A percentile compares a stretch with the other conserved stretches of the same genome.
phyloP scores from a whole-genome alignment of 2,888 invertebrate species.

The Ligdia adustata region DNA sequence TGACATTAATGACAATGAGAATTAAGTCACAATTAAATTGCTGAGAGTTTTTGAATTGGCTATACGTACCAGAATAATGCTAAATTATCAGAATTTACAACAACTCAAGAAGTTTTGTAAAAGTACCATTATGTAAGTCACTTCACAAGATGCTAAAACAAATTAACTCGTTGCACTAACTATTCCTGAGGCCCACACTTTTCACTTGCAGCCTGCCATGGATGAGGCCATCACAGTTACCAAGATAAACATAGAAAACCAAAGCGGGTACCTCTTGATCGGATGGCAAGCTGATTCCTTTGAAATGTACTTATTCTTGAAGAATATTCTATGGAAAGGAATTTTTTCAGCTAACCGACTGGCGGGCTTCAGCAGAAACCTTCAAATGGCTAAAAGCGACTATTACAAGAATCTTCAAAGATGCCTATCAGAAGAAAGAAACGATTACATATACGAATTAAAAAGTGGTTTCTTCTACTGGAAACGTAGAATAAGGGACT shows the following conservation, averaged over 20 bases:
- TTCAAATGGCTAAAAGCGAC: slow-evolving; percentile 50
- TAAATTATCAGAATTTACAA: no score
- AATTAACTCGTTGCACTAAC: slow-evolving; percentile 3
- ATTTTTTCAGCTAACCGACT: slow-evolving; percentile 61
- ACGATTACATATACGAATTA: slow-evolving; percentile 60
- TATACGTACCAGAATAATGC: no score
- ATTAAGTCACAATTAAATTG: no score
- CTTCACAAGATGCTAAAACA: background rate
- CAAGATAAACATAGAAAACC: slow-evolving; percentile 50
- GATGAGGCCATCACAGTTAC: slow-evolving; percentile 62
- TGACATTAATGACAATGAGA: no score
- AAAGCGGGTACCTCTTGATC: slow-evolving; percentile 55
- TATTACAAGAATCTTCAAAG: slow-evolving; percentile 52
- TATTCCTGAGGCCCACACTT: slow-evolving; percentile 1
- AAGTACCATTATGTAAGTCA: background rate
- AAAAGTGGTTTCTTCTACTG: slow-evolving; percentile 70
- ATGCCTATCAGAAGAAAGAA: slow-evolving; percentile 53
- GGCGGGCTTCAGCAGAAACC: slow-evolving; percentile 59
- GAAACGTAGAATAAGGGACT: slow-evolving; percentile 54
- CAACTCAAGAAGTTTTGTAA: no score
- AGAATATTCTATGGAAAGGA: slow-evolving; percentile 61
- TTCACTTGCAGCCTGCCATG: slow-evolving; percentile 40
- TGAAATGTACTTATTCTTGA: slow-evolving; percentile 57
- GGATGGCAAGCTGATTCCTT: slow-evolving; percentile 63
- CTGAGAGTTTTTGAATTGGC: no score